Percentiles rank a stretch among this genome's conserved stretches.
These are phyloP conservation scores for Urocyon cinereoargenteus DNA, from an alignment of 2,797 vertebrate species.

Conservation along the genomic window DNA sequence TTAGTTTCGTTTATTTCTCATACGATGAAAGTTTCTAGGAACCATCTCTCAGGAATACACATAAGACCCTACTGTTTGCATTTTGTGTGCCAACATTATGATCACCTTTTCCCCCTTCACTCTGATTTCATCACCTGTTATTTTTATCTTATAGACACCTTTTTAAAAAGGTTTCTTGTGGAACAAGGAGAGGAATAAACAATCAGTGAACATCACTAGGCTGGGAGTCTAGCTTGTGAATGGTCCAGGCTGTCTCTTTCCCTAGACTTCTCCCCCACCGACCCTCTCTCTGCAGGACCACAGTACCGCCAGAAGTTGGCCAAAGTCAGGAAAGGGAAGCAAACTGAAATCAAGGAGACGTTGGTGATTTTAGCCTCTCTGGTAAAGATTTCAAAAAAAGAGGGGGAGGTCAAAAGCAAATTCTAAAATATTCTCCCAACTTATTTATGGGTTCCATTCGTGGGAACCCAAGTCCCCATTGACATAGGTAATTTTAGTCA, in stretches of 20 bases:
- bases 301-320: neutral
- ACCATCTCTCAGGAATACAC: neutral
- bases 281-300: neutral
- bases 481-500: neutral
- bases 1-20: neutral
- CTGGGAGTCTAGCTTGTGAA: neutral
- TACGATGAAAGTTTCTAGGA: neutral
- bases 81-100: neutral
- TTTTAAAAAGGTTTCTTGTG: neutral
- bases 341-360: conserved; percentile 4
- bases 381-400: conserved; percentile 38
- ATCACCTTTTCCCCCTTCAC: neutral
- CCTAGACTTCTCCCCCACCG: neutral
- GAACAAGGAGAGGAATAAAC: neutral
- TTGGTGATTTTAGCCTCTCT: conserved; percentile 29
- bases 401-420: neutral
- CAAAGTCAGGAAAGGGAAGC: neutral
- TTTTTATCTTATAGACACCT: neutral
- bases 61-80: neutral
- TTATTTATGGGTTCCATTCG: neutral
- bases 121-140: neutral
- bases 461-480: neutral
- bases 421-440: neutral
- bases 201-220: neutral
- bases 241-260: neutral